phyloP scores from a whole-genome alignment of 2,888 invertebrate species.

The Empis stercorea region DNA sequence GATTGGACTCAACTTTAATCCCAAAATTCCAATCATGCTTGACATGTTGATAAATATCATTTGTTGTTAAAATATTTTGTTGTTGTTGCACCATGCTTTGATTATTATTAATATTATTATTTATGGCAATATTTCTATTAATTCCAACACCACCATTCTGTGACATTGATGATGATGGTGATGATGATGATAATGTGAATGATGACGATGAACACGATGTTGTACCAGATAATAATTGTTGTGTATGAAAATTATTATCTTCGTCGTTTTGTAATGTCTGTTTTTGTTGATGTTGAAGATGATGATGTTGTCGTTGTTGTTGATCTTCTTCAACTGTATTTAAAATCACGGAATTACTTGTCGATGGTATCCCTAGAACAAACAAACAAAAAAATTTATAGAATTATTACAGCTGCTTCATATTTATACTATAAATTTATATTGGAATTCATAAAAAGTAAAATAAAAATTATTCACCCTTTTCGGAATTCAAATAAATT shows the following conservation, averaged over 20 bases:
- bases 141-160: neutral
- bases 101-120: neutral
- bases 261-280: constrained; percentile 6
- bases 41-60: constrained; percentile 29
- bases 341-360: constrained; percentile 17
- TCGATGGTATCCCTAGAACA: constrained; percentile 20
- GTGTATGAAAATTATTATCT: constrained; percentile 8
- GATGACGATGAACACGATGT: neutral
- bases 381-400: too few relatives aligned
- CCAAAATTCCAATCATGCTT: constrained; percentile 36
- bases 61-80: neutral
- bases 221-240: neutral
- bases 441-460: constrained; percentile 19
- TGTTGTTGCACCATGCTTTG: neutral
- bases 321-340: constrained; percentile 7
- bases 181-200: neutral
- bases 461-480: constrained; percentile 16
- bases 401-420: too few relatives aligned
- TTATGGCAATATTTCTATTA: neutral
- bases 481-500: constrained; percentile 10
- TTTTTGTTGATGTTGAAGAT: neutral
- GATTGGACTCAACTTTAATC: constrained; percentile 12
- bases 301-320: constrained; percentile 5
- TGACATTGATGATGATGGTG: neutral
- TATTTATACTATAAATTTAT: too few relatives aligned